These are phyloP conservation scores for Gymnocypris eckloni DNA, from an alignment of 2,797 vertebrate genomes.

Conservation along the genomic window DNA sequence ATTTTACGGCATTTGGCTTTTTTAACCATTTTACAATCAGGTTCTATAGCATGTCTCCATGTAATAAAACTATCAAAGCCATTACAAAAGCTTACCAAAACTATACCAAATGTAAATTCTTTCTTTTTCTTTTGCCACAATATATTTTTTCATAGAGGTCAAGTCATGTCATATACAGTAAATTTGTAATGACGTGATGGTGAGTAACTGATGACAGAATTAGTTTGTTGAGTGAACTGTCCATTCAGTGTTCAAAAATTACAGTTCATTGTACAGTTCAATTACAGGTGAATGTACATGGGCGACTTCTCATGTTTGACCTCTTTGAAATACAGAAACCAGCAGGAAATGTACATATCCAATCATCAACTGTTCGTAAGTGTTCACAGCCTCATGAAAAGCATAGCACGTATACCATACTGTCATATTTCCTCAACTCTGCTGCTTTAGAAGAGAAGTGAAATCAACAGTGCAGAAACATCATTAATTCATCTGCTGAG, in stretches of 20 bases:
- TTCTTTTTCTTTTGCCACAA: not conserved
- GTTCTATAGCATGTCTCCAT: too few relatives aligned
- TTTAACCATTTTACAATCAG: too few relatives aligned
- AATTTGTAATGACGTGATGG: too few relatives aligned
- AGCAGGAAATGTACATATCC: not conserved
- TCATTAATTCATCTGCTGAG: slow-evolving; percentile 43
- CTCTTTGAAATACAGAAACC: not conserved
- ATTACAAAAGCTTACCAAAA: not conserved
- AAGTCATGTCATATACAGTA: not conserved
- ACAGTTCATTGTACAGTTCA: not conserved
- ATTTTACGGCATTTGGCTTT: too few relatives aligned
- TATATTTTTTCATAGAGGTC: not conserved
- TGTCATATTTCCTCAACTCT: not conserved
- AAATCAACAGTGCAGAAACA: slow-evolving; percentile 35
- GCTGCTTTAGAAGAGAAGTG: slow-evolving; percentile 28
- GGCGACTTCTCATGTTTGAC: not conserved
- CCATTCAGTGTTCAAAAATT: not conserved
- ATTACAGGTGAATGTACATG: not conserved
- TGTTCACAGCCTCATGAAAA: not conserved
- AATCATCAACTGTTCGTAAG: not conserved
- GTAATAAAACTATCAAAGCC: too few relatives aligned
- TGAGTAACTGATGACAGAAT: too few relatives aligned
- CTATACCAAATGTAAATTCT: too few relatives aligned
- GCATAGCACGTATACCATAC: not conserved
- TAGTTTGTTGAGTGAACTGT: not conserved